A percentile compares a stretch with the other conserved stretches of the same genome.
Conservation (phyloP, 2,113 vertebrate species). For the Ceyx margarethae region DNA sequence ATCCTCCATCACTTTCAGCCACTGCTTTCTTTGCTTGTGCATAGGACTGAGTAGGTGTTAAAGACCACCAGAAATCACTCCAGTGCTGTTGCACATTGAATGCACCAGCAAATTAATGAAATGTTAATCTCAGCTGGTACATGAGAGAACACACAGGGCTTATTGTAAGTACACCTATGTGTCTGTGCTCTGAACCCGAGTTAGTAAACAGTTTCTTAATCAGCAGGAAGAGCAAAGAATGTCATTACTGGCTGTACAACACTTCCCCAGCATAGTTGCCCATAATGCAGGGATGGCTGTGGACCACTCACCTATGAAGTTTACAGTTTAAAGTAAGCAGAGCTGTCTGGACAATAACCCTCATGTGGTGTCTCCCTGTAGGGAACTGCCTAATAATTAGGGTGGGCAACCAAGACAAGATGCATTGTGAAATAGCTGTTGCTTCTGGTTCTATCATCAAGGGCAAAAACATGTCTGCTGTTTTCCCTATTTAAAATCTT, state of each 20-base stretch:
- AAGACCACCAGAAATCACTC: not conserved
- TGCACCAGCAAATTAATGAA: not conserved
- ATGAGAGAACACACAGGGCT: not conserved
- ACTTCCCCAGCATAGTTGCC: not conserved
- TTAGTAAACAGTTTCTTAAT: not conserved
- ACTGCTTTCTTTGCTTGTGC: not conserved
- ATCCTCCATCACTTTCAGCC: not conserved
- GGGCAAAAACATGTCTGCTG: not conserved
- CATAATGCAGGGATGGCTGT: not conserved
- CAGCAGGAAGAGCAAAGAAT: not conserved
- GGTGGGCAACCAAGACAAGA: not conserved
- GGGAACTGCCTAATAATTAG: not conserved
- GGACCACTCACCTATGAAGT: not conserved
- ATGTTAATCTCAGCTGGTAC: not conserved
- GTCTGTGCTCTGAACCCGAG: not conserved
- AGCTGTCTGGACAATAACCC: not conserved
- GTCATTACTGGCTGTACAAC: not conserved
- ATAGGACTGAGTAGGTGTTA: not conserved
- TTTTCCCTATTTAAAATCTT: not conserved
- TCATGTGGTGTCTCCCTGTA: not conserved
- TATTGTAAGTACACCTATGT: not conserved
- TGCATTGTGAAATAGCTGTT: not conserved
- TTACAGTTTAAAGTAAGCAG: not conserved
- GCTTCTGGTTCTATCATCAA: not conserved
- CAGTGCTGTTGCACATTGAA: not conserved